phyloP scores from a whole-genome alignment of 2,113 vertebrate species.

The Anolis carolinensis region DNA sequence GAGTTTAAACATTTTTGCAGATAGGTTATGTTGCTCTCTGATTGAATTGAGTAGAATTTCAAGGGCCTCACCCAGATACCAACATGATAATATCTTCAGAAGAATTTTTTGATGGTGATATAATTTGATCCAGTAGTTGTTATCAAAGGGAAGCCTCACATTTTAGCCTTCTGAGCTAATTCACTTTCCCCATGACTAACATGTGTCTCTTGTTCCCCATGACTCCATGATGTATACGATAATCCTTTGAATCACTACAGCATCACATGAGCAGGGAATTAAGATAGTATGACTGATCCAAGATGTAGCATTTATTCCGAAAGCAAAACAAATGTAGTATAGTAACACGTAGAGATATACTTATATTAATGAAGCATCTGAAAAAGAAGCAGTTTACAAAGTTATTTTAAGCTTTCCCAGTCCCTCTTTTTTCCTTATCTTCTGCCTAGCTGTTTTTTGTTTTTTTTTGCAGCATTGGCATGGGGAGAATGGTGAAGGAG shows the following conservation, averaged over 20 bases:
- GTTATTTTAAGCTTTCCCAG: too few species aligned
- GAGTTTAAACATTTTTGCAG: not conserved
- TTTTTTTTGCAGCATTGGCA: too few species aligned
- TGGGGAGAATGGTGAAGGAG: too few species aligned
- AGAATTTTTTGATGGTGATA: not conserved
- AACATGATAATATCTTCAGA: not conserved
- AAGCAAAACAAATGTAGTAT: not conserved
- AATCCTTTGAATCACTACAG: not conserved
- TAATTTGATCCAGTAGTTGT: not conserved
- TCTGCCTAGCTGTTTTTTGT: too few species aligned
- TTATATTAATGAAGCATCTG: too few species aligned
- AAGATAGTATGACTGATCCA: not conserved
- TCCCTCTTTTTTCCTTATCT: too few species aligned
- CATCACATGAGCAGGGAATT: not conserved
- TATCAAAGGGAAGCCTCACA: not conserved
- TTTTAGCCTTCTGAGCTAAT: not conserved
- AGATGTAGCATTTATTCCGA: not conserved
- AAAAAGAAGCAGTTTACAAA: too few species aligned
- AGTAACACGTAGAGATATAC: not conserved
- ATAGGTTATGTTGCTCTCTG: not conserved
- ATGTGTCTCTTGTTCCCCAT: not conserved
- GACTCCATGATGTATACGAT: not conserved
- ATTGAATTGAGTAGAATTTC: slow-evolving; percentile 4
- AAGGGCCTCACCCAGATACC: not conserved
- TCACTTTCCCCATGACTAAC: not conserved